These are phyloP conservation scores for Chrysopilus asiliformis DNA, from an alignment of 2,888 invertebrate species.

Conservation along the genomic window DNA sequence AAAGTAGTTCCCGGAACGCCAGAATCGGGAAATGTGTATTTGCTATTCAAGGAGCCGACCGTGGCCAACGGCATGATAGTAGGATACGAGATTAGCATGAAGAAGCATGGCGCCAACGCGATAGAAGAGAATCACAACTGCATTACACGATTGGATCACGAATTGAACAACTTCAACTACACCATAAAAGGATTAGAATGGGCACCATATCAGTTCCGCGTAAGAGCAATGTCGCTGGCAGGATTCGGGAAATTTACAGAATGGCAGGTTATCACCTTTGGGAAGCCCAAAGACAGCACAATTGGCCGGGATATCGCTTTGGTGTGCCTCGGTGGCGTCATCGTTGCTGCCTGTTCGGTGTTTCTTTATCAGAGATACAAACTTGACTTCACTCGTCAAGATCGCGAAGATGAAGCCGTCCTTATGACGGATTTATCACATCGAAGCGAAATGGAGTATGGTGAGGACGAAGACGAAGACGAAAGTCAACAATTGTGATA, in stretches of 20 bases:
- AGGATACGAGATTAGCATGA: slow-evolving; percentile 43
- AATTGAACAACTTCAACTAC: slow-evolving; percentile 18
- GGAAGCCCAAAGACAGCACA: neutral
- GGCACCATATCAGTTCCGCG: slow-evolving; percentile 38
- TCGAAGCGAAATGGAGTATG: too few species aligned
- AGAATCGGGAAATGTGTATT: slow-evolving; percentile 14
- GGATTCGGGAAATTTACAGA: slow-evolving; percentile 37
- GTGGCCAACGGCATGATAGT: slow-evolving; percentile 51
- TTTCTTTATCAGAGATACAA: neutral
- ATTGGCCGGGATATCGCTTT: neutral
- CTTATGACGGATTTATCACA: neutral
- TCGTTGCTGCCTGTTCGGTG: neutral
- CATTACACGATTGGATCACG: slow-evolving; percentile 31
- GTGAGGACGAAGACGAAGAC: too few species aligned
- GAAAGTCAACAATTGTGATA: too few species aligned
- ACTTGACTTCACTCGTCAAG: neutral
- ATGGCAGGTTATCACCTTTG: slow-evolving; percentile 7
- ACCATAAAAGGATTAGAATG: slow-evolving; percentile 1
- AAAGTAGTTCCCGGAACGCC: slow-evolving; percentile 15
- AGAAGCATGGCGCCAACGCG: neutral
- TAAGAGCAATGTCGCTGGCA: slow-evolving; percentile 47
- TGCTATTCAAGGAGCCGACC: slow-evolving; percentile 46
- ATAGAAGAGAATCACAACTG: slow-evolving; percentile 36
- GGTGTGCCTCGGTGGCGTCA: neutral
- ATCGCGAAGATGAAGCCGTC: neutral